Percentiles rank a stretch among this genome's conserved stretches.
phyloP scores from a whole-genome alignment of 2,113 vertebrate species.

The Thinocorus orbignyianus region DNA sequence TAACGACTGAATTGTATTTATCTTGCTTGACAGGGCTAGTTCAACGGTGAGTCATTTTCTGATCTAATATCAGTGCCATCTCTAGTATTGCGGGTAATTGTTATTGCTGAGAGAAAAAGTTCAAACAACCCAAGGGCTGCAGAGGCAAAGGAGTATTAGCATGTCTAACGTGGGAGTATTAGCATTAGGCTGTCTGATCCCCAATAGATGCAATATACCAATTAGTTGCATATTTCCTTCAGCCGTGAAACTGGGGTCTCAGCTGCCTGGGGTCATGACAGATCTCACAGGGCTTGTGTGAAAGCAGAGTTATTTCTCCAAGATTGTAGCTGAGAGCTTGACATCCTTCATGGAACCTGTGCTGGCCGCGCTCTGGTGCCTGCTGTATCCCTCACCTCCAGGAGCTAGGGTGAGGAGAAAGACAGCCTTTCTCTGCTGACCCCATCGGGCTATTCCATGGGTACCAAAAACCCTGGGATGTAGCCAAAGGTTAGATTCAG shows the following conservation, averaged over 20 bases:
- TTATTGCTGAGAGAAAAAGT: not conserved
- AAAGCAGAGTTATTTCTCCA: not conserved
- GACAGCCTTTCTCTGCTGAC: not conserved
- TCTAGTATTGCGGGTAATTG: not conserved
- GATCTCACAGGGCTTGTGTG: not conserved
- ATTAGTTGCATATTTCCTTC: not conserved
- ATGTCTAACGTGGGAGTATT: not conserved
- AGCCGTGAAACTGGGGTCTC: not conserved
- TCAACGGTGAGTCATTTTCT: constrained; percentile 30
- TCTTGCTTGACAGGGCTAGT: constrained; percentile 29
- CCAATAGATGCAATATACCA: not conserved
- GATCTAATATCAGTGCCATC: not conserved
- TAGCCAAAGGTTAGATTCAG: not conserved
- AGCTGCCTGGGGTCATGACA: not conserved
- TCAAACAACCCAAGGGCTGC: not conserved
- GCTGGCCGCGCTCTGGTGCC: not conserved
- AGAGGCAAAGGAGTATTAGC: not conserved
- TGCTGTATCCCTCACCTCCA: not conserved
- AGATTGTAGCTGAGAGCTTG: not conserved
- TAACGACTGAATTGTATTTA: constrained; percentile 26
- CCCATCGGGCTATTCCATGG: rapidly evolving
- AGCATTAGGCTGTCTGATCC: not conserved
- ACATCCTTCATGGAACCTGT: not conserved
- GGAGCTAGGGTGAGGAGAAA: not conserved
- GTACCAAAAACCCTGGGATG: not conserved